These are phyloP conservation scores for Penaeus chinensis DNA, from an alignment of 1,140 invertebrate genomes.

Conservation along the genomic window DNA sequence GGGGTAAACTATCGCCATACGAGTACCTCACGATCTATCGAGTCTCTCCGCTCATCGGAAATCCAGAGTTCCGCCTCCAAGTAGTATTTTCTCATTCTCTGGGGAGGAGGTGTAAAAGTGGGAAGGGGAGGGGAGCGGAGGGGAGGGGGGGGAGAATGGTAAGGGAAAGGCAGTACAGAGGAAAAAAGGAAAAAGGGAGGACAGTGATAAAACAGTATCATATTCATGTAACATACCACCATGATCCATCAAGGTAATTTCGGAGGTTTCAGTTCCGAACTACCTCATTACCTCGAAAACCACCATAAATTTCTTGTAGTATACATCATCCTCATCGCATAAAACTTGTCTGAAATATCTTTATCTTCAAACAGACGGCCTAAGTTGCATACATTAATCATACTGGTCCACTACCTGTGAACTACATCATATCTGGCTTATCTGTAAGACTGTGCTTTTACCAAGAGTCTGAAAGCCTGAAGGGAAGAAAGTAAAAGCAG, in stretches of 20 bases:
- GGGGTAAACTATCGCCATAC: neutral
- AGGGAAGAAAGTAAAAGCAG: neutral
- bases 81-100: conserved; percentile 52
- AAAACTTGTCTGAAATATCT: too few species aligned
- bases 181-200: neutral
- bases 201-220: neutral
- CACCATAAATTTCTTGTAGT: too few species aligned
- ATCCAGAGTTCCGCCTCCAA: conserved; percentile 46
- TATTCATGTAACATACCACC: neutral
- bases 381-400: too few species aligned
- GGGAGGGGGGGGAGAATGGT: neutral
- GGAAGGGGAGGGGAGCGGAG: neutral
- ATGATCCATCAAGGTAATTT: too few species aligned
- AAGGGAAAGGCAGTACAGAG: neutral
- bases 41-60: conserved; percentile 45
- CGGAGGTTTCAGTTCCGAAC: too few species aligned
- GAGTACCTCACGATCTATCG: conserved; percentile 40
- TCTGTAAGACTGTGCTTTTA: neutral
- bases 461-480: neutral
- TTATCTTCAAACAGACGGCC: too few species aligned
- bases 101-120: neutral
- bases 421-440: neutral
- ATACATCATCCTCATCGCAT: too few species aligned
- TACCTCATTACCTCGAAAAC: too few species aligned
- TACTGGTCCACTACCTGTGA: too few species aligned